Percentiles rank a stretch among this genome's conserved stretches.
Evolutionary conservation across 2,888 invertebrate species (phyloP).

Genomic region (Fissipunctia ypsillon): DNA sequence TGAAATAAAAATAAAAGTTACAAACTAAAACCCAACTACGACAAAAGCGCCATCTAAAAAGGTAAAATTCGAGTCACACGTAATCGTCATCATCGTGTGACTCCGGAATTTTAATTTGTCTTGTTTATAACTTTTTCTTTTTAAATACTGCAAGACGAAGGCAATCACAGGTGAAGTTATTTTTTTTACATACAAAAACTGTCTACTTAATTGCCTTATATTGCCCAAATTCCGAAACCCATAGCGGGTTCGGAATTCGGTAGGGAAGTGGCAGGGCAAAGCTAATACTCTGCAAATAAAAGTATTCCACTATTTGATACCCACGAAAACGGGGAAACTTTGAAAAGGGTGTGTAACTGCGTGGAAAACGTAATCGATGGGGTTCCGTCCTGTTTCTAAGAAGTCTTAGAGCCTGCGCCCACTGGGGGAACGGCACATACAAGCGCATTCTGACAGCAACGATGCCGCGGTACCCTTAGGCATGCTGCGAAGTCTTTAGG

Average conservation of each 20-base stretch:
- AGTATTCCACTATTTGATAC: conserved; percentile 60
- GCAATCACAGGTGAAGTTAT: no score
- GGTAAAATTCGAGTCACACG: no score
- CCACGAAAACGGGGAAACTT: conserved; percentile 31
- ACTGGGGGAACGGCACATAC: no score
- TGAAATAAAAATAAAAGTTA: no score
- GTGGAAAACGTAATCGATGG: conserved; percentile 35
- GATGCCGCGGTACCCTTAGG: no score
- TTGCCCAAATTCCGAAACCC: conserved; percentile 54
- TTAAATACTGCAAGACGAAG: background rate
- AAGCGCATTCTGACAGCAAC: no score
- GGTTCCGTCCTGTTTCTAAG: conserved; percentile 3
- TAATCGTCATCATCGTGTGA: no score
- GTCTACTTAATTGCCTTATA: conserved; percentile 42
- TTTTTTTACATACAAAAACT: conserved; percentile 13
- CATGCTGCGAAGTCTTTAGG: no score
- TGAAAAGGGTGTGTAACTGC: conserved; percentile 51
- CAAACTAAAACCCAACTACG: no score
- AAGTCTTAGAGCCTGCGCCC: background rate
- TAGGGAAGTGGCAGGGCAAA: conserved; percentile 35
- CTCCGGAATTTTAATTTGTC: no score
- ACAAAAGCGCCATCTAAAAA: no score
- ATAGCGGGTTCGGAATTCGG: conserved; percentile 51
- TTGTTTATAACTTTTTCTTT: no score
- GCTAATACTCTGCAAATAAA: conserved; percentile 58